Evolutionary conservation across 2,113 vertebrate species (phyloP).

Genomic region (Pampusana beccarii): DNA sequence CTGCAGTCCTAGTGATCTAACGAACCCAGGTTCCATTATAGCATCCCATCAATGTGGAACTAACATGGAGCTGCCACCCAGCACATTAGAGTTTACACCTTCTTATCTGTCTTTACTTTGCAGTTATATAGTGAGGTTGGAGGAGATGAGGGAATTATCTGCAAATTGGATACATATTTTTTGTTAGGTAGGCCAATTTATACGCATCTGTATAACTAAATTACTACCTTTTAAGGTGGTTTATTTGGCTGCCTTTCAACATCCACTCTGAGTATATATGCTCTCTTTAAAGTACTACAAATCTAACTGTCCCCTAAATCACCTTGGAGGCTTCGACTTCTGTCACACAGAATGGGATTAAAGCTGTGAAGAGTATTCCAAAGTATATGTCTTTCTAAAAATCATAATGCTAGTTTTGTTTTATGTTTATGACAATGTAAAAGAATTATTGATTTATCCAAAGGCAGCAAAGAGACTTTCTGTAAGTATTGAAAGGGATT

Average conservation of each 20-base stretch:
- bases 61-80: background rate
- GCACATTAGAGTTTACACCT: background rate
- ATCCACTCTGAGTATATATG: background rate
- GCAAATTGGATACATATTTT: background rate
- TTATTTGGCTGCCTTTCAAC: background rate
- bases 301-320: constrained; percentile 27
- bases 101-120: background rate
- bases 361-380: background rate
- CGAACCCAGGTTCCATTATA: background rate
- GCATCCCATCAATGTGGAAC: background rate
- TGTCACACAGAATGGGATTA: constrained; percentile 19
- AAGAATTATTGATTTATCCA: constrained; percentile 32
- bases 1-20: background rate
- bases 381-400: background rate
- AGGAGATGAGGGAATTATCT: background rate
- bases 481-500: background rate
- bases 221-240: background rate
- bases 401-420: background rate
- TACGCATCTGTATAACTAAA: background rate
- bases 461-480: background rate
- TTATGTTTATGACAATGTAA: background rate
- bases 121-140: background rate
- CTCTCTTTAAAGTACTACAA: background rate
- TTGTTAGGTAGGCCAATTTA: constrained; percentile 10
- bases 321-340: background rate